Base-by-base conservation (phyloP, 2,797 vertebrate genomes). In the Aplochiton taeniatus region DNA sequence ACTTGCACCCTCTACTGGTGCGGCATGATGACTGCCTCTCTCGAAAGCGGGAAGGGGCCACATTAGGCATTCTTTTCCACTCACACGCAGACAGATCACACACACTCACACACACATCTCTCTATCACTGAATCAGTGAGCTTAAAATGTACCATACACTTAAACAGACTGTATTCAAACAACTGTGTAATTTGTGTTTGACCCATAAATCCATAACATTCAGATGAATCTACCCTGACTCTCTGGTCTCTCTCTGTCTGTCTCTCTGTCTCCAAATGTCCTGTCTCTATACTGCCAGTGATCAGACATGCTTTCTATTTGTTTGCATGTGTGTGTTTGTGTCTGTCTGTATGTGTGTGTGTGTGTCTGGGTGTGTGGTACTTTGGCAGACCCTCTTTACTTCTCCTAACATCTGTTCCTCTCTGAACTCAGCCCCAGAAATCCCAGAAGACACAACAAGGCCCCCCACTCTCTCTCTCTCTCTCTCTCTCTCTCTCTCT, bases 301-400 rank as follows among this genome's bases (percentile, higher is more conserved):
- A n/a, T 51, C 50, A 14, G 14, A 4, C 3, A 17, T 51, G 50
- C n/a, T 17, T 51, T 1, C 13, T 14, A n/a, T 9, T 9, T 9
- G 2, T 11, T n/a, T 17, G n/a, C 8, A 9, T 62, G 48, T 62
- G 47, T 62, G 18, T 62, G 19, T 62, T 11, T 62, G 60, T 16
- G 14, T 51, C 47, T 62, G 60, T 41, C 19, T 52, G 47, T 62
- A 14, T 62, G 51, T n/a, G 14, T 57, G 53, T 65, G 54, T 42
- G 54, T 58, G n/a, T 18, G 43, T 31, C n/a, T n/a, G n/a, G n/a
- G n/a, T n/a, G 63, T 7, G 10, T 49, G 5, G 9, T 10, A 17
- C 43, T 16, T 13, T 14, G 9, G 57, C 43, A 11, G 50, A 46
- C 17, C 58, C 44, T n/a, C n/a, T 14, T 11, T 10, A 9, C 59